Percentiles rank a stretch among this genome's conserved stretches.
phyloP scores from a whole-genome alignment of 1,140 invertebrate genomes.

The Anadara kagoshimensis region DNA sequence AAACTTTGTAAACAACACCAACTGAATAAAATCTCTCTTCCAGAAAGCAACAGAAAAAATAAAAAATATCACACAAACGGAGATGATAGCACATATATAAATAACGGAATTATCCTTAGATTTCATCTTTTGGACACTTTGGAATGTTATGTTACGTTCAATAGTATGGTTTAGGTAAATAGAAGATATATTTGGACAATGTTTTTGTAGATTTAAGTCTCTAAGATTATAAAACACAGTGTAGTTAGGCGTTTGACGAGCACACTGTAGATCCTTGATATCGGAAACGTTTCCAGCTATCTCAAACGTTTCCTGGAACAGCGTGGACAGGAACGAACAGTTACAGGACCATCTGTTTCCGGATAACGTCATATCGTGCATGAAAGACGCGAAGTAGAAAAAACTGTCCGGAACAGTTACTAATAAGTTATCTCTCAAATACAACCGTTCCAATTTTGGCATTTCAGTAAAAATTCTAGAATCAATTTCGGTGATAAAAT shows the following conservation, averaged over 20 bases:
- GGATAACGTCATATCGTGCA: slow-evolving; percentile 33
- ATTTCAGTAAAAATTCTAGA: slow-evolving; percentile 31
- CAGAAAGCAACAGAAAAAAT: slow-evolving; percentile 36
- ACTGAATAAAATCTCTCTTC: slow-evolving; percentile 50
- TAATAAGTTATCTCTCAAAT: slow-evolving; percentile 48
- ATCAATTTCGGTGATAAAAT: slow-evolving; percentile 47
- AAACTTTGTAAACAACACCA: slow-evolving; percentile 51
- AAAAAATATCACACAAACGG: background rate
- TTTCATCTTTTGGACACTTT: background rate
- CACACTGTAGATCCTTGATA: slow-evolving; percentile 34
- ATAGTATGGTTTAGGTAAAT: background rate
- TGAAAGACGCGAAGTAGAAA: background rate
- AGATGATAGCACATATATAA: background rate
- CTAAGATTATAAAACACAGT: background rate
- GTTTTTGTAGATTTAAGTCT: background rate
- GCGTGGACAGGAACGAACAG: slow-evolving; percentile 33
- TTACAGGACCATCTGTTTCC: slow-evolving; percentile 57
- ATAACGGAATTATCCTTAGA: background rate
- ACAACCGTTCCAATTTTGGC: slow-evolving; percentile 28
- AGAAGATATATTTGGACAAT: background rate
- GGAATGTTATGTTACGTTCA: background rate
- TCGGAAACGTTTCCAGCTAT: slow-evolving; percentile 35
- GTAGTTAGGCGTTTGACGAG: slow-evolving; percentile 5
- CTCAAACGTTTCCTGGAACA: slow-evolving; percentile 33
- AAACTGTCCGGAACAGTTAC: slow-evolving; percentile 23